Evolutionary conservation across 2,113 vertebrate genomes (phyloP), one percentile per base, ranked within the genome.

Genomic region (Poeciliopsis turrubarensis): DNA sequence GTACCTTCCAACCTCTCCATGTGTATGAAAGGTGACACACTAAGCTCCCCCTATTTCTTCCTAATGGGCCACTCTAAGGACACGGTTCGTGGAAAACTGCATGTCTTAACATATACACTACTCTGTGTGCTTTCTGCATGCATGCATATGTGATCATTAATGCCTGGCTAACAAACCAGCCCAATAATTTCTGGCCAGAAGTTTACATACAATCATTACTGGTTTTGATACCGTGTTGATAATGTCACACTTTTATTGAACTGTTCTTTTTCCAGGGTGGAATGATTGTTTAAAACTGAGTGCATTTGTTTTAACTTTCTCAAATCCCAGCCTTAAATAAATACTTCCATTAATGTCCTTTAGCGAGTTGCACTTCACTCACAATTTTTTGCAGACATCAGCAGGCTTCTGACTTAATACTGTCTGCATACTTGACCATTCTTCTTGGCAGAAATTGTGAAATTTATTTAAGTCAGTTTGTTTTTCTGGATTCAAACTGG

Each of bases 11-110:
- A 97, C 96, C 97, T 99, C 95, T 97, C 98, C 97, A 98, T 99
- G 97, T 99, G 97, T 97, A 98, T 99, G 97, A 99, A 99, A 99
- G 97, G 96, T 97, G 98, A 99, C 96, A 99, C 98, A 95, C 97
- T 99, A 97, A 97, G 97, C 95, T 99, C 98, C 95, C 98, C 98
- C 95, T 99, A 99, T 98, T 99, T 99, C 98, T 99, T 99, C 98
- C 97, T 99, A 97, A 96, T 99, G 98, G 98, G 98, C 96, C 98
- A 98, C 96, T 96, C 98, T 97, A 99, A 99, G 98, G 98, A 99
- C 95, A 99, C 98, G 98, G 98, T 99, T 98, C 96, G 98, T 99
- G 96, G 95, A 90, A 95, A 92, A 95, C 94, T 97, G 97, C 97
- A 98, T 95, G 96, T 92, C 77, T 92, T 65, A 86, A 77, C 79